A percentile compares a stretch with the other conserved stretches of the same genome.
phyloP scores from a whole-genome alignment of 2,797 vertebrate species.

The Pseudomugil gertrudae region DNA sequence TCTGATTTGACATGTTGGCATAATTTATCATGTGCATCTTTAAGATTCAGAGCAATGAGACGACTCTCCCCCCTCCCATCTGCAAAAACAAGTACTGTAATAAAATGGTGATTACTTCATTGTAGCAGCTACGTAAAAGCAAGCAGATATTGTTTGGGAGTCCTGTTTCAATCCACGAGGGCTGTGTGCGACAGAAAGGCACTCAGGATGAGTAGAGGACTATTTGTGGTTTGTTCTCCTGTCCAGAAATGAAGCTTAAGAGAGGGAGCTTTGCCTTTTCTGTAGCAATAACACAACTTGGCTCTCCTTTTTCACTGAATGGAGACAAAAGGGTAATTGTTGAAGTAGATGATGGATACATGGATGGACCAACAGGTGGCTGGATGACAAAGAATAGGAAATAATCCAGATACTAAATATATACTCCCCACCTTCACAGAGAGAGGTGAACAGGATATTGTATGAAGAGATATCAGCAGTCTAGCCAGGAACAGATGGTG shows the following conservation, averaged over 20 bases:
- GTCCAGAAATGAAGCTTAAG: conserved; percentile 51
- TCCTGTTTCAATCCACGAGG: conserved; percentile 42
- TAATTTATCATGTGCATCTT: conserved; percentile 24
- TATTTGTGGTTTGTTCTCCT: conserved; percentile 68
- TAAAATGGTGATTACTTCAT: conserved; percentile 26
- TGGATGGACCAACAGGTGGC: conserved; percentile 16
- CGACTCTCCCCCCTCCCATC: conserved; percentile 1
- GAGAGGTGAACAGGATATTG: conserved; percentile 71
- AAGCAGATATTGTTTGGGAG: conserved; percentile 37
- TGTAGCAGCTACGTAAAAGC: conserved; percentile 15
- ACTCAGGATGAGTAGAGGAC: conserved; percentile 59
- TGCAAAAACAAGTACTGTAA: conserved; percentile 15
- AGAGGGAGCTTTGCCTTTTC: conserved; percentile 39
- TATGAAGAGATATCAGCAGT: conserved; percentile 74
- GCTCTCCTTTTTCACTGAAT: conserved; percentile 43
- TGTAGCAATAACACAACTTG: conserved; percentile 45
- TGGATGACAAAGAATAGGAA: conserved; percentile 31
- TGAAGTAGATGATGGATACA: conserved; percentile 39
- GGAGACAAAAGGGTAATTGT: conserved; percentile 41
- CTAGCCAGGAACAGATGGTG: conserved; percentile 81
- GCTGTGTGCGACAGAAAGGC: conserved; percentile 52
- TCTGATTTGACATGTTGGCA: not conserved
- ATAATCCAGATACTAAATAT: conserved; percentile 53
- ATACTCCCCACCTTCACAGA: conserved; percentile 50
- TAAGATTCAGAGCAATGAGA: not conserved